A percentile compares a stretch with the other conserved stretches of the same genome.
Evolutionary conservation across 2,797 vertebrate genomes (phyloP).

Genomic region (Lacerta agilis): DNA sequence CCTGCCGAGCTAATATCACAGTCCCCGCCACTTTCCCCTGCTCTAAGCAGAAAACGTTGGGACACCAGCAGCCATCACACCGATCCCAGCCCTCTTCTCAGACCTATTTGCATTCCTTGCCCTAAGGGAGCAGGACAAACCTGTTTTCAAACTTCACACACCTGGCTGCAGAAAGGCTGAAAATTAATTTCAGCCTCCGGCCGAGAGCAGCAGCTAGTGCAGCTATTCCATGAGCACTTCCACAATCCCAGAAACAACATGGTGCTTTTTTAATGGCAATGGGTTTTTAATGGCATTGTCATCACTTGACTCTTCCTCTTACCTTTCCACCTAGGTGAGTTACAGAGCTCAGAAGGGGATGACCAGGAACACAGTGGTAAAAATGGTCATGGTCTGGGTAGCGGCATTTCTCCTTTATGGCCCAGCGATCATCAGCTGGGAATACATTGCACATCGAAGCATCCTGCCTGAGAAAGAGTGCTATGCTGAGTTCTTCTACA

Average conservation of each 20-base stretch:
- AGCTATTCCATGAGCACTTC: no score
- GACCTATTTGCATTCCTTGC: background rate
- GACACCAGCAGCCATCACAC: background rate
- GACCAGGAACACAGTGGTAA: conserved; percentile 73
- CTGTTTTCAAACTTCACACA: background rate
- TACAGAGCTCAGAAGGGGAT: conserved; percentile 81
- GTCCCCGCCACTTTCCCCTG: background rate
- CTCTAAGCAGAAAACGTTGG: background rate
- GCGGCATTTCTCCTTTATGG: conserved; percentile 81
- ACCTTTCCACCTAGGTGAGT: conserved; percentile 71
- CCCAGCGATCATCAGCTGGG: conserved; percentile 82
- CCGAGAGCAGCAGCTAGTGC: no score
- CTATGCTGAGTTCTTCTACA: conserved; percentile 83
- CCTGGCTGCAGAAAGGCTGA: background rate
- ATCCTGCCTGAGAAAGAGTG: conserved; percentile 77
- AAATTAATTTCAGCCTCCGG: no score
- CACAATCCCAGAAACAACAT: no score
- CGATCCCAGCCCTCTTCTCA: background rate
- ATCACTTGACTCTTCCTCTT: background rate
- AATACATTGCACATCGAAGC: conserved; percentile 76
- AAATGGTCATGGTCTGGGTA: conserved; percentile 80
- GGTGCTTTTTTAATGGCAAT: no score
- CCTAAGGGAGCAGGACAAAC: background rate
- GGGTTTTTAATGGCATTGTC: no score
- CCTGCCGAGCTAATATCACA: no score